Conservation (phyloP, 2,888 invertebrate genomes). For the Acleris sparsana region DNA sequence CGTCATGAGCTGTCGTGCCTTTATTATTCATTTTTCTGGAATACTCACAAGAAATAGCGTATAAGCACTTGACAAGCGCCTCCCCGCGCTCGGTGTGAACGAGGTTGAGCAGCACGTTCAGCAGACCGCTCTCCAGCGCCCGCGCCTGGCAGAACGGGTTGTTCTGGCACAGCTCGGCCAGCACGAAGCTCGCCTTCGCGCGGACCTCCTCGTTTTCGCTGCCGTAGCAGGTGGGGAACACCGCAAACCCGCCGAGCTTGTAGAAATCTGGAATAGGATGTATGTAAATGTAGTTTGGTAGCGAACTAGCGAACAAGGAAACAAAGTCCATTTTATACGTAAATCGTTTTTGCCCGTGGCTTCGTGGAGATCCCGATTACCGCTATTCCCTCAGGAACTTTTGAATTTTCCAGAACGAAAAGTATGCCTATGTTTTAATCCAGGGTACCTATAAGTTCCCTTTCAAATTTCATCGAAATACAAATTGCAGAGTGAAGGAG, state of each 20-base stretch:
- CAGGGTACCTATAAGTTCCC: no score
- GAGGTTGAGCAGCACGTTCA: conserved; percentile 85
- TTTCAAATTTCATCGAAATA: no score
- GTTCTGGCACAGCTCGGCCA: conserved; percentile 93
- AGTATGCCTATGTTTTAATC: no score
- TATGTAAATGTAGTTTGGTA: neutral
- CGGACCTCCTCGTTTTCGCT: conserved; percentile 85
- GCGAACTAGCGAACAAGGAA: neutral
- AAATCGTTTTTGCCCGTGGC: no score
- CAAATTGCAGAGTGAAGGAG: no score
- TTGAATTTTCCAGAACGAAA: no score
- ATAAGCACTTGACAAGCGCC: conserved; percentile 87
- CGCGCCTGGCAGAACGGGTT: conserved; percentile 91
- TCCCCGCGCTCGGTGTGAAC: conserved; percentile 82
- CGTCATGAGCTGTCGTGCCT: no score
- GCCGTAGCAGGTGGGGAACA: conserved; percentile 87
- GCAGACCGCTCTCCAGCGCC: conserved; percentile 85
- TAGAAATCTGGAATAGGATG: conserved; percentile 86
- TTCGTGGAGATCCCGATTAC: no score
- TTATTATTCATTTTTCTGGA: no score
- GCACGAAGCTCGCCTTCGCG: conserved; percentile 85
- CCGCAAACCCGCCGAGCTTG: conserved; percentile 91
- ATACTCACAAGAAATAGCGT: conserved; percentile 90
- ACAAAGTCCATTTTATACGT: no score
- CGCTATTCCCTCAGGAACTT: no score